A percentile compares a stretch with the other conserved stretches of the same genome.
Conservation (phyloP, 2,113 vertebrate genomes). For the Pedetes capensis region DNA sequence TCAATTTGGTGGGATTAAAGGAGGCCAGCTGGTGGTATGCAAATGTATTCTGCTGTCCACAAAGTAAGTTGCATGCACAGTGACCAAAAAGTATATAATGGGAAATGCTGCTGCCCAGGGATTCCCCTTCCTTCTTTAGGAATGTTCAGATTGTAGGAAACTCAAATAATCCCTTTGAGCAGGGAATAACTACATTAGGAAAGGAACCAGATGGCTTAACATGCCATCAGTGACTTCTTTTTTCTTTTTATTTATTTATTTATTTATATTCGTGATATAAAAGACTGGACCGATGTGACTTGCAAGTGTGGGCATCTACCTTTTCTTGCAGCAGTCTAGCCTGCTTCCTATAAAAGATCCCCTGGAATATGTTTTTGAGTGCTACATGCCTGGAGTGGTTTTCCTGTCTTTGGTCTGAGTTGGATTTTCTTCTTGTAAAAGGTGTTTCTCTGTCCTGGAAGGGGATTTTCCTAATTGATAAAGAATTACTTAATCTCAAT, state of each 20-base stretch:
- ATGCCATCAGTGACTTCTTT: not conserved
- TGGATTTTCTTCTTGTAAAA: not conserved
- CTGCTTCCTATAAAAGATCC: not conserved
- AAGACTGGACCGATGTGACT: not conserved
- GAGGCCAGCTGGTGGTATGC: not conserved
- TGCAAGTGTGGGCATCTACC: not conserved
- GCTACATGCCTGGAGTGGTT: no score
- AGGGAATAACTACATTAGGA: not conserved
- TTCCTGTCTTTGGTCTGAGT: not conserved
- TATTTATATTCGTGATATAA: not conserved
- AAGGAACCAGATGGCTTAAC: not conserved
- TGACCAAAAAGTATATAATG: not conserved
- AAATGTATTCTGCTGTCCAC: not conserved
- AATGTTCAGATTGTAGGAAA: not conserved
- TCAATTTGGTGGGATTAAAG: not conserved
- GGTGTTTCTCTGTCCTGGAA: not conserved
- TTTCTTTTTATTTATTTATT: not conserved
- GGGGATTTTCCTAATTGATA: not conserved
- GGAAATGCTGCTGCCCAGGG: no score
- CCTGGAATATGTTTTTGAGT: not conserved
- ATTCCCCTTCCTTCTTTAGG: not conserved
- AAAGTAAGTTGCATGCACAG: not conserved
- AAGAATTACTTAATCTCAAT: not conserved
- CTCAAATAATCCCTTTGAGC: not conserved
- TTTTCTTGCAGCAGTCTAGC: not conserved